phyloP scores from a whole-genome alignment of 2,113 vertebrate genomes.

The Camelus dromedarius region DNA sequence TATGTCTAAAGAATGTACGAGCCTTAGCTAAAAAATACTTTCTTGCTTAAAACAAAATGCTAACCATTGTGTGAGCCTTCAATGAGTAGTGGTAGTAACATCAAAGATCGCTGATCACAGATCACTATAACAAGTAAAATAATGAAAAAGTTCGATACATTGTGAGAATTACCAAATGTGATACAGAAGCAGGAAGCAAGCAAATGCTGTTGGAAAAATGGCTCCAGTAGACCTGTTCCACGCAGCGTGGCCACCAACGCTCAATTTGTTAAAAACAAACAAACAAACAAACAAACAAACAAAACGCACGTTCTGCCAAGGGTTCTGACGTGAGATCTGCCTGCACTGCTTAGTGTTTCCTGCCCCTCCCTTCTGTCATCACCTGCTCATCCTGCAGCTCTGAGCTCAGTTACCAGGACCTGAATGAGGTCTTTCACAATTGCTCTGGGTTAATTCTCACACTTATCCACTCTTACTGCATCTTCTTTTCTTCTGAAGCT shows the following conservation, averaged over 20 bases:
- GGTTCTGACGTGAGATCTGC: background rate
- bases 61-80: background rate
- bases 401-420: background rate
- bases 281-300: no score
- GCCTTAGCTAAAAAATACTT: background rate
- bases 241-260: background rate
- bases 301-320: background rate
- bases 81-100: background rate
- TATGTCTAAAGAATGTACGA: background rate
- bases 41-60: background rate
- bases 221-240: background rate
- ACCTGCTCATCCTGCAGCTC: background rate
- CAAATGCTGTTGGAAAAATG: background rate
- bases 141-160: background rate
- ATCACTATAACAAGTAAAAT: background rate
- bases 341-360: background rate
- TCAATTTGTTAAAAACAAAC: background rate
- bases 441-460: background rate
- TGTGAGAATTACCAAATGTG: background rate
- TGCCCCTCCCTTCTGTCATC: background rate
- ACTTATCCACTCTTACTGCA: no score
- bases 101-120: background rate
- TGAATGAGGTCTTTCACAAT: background rate
- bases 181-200: background rate
- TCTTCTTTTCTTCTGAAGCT: background rate